phyloP scores from a whole-genome alignment of 2,113 vertebrate genomes.

The Takifugu bimaculatus region DNA sequence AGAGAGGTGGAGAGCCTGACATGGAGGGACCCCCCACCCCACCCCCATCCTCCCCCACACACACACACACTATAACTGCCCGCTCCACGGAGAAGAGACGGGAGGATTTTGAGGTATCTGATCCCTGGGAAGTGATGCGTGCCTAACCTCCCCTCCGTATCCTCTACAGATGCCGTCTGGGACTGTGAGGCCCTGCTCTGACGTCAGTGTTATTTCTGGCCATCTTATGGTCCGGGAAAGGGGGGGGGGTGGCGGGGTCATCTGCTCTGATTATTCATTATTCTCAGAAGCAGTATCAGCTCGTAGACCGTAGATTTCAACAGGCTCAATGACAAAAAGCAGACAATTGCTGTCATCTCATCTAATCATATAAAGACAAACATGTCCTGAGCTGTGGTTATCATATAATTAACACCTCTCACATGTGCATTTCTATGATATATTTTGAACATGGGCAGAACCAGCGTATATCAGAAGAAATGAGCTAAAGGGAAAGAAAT shows the following conservation, averaged over 20 bases:
- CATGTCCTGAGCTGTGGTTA: too few relatives aligned
- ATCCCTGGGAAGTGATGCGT: slow-evolving; percentile 54
- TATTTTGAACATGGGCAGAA: too few relatives aligned
- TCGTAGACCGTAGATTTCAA: slow-evolving; percentile 45
- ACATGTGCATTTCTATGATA: too few relatives aligned
- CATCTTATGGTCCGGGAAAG: slow-evolving; percentile 47
- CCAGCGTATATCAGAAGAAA: too few relatives aligned
- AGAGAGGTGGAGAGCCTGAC: slow-evolving; percentile 46
- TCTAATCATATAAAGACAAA: too few relatives aligned
- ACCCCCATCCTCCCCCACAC: background rate
- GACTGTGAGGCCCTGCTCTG: slow-evolving; percentile 29
- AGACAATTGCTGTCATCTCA: slow-evolving; percentile 9
- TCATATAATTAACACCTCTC: too few relatives aligned
- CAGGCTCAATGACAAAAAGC: slow-evolving; percentile 39
- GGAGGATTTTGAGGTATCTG: slow-evolving; percentile 57
- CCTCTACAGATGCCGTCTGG: slow-evolving; percentile 35
- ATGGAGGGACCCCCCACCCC: slow-evolving; percentile 24
- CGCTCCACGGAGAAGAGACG: slow-evolving; percentile 22
- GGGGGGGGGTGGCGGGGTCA: slow-evolving; percentile 40
- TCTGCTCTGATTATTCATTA: slow-evolving; percentile 65
- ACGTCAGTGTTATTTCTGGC: slow-evolving; percentile 69
- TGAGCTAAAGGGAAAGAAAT: too few relatives aligned
- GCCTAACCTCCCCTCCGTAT: slow-evolving; percentile 48
- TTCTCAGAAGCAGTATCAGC: slow-evolving; percentile 55
- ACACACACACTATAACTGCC: background rate